These are phyloP conservation scores for Ophioninae sp. DNA, from an alignment of 2,888 invertebrate species.

Conservation along the genomic window DNA sequence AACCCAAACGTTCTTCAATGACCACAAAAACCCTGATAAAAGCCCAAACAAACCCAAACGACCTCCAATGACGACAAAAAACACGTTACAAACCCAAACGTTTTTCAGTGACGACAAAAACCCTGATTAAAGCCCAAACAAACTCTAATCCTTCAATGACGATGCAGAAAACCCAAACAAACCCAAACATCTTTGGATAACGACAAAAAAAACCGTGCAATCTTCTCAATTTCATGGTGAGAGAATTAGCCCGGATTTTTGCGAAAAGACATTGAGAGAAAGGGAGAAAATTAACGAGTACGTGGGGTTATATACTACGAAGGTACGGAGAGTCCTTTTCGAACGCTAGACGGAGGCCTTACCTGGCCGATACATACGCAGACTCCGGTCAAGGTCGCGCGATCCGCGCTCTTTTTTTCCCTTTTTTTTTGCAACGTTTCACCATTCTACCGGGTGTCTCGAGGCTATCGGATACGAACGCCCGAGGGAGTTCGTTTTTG, in stretches of 20 bases:
- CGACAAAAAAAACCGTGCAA: background rate
- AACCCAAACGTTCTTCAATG: no score
- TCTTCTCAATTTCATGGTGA: background rate
- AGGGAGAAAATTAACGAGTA: background rate
- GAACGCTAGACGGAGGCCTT: slow-evolving; percentile 67
- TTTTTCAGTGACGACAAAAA: no score
- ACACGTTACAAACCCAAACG: no score
- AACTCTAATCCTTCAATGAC: no score
- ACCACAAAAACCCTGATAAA: no score
- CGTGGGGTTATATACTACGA: background rate
- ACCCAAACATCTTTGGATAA: no score
- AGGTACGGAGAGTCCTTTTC: slow-evolving; percentile 59
- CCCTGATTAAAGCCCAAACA: no score
- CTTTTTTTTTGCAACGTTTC: slow-evolving; percentile 74
- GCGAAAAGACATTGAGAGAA: background rate
- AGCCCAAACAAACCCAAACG: no score
- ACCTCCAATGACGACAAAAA: no score
- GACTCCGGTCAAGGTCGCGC: slow-evolving; percentile 79
- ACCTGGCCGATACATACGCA: slow-evolving; percentile 74
- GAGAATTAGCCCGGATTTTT: background rate
- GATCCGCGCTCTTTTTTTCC: slow-evolving; percentile 69
- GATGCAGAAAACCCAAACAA: no score
- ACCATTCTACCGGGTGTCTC: slow-evolving; percentile 73
- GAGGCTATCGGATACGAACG: slow-evolving; percentile 46
- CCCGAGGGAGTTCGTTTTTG: background rate